phyloP scores from a whole-genome alignment of 2,888 invertebrate genomes.

The Patella depressa region DNA sequence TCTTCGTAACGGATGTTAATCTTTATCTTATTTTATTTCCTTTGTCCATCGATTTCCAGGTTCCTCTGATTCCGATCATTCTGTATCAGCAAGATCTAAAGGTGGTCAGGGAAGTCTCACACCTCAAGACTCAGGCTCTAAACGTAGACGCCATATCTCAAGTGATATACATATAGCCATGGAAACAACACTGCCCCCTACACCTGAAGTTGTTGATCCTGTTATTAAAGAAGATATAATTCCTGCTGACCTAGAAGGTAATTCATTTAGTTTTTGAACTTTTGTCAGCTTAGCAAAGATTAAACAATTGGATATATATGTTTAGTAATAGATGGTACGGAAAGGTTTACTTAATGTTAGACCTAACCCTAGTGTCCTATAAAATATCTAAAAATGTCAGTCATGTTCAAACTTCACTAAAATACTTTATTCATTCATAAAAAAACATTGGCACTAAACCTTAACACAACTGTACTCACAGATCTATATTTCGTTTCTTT shows the following conservation, averaged over 20 bases:
- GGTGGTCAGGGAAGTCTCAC: slow-evolving; percentile 21
- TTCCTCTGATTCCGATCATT: slow-evolving; percentile 63
- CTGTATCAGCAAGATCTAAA: slow-evolving; percentile 33
- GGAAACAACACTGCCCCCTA: slow-evolving; percentile 6
- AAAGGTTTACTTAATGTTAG: no score
- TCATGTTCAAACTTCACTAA: no score
- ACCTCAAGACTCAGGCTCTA: slow-evolving; percentile 25
- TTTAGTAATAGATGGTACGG: no score
- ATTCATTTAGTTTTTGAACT: background rate
- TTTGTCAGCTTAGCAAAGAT: no score
- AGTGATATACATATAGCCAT: slow-evolving; percentile 19
- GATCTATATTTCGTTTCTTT: no score
- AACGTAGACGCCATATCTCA: slow-evolving; percentile 48
- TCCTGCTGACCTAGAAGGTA: background rate
- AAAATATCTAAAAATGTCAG: no score
- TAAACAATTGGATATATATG: no score
- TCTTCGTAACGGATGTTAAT: no score
- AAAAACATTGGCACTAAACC: no score
- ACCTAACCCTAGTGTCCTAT: no score
- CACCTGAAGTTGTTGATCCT: slow-evolving; percentile 1
- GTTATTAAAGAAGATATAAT: slow-evolving; percentile 9
- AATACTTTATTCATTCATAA: no score
- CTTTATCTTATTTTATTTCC: background rate
- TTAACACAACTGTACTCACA: no score
- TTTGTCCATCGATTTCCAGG: slow-evolving; percentile 40